Evolutionary conservation across 1,140 invertebrate genomes (phyloP), one percentile per base, ranked within the genome.

Genomic region (Ganaspis sp.): DNA sequence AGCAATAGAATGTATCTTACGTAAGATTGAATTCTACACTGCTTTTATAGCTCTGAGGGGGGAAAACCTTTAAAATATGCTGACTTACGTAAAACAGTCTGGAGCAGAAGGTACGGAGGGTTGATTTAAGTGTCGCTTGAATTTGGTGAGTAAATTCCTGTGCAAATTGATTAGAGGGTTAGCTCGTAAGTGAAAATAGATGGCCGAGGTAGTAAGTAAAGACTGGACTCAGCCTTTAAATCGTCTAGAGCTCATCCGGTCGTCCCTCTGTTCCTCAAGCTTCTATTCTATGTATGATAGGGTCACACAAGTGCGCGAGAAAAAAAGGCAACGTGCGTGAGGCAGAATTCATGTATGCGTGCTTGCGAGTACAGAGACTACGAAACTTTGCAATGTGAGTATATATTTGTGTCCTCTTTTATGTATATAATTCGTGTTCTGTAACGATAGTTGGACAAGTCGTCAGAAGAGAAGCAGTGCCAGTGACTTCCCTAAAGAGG

Each of bases 161-260:
- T 11, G 15, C 21, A 64, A 64, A 64, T 64, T 26, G 54, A 29
- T 64, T 64, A 64, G 54, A 64, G 54, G 12, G 12, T 45, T 45
- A 45, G 12, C 42, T 45, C 42, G 54, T 64, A 64, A 64, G 54
- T 64, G 54, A 64, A 64, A 64, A 64, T 64, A 64, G 21, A 64
- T 26, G 23, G 54, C 15, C 21, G 23, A 64, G 21, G 54, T 64
- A 64, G 11, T 26, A 26, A 64, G 54, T 29, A 29, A 49, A 49
- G 45, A 5, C 45, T 49, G 54, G 21, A 64, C 23, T 19, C 54
- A 58, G 54, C 54, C 58, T 64, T 64, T 64, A 64, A 64, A 64
- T 29, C 4, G 58, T 64, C 58, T 64, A 29, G 23, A 64, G 54
- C 54, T 64, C 54, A 64, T 64, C 12, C 58, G 21, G 54, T 58